phyloP scores from a whole-genome alignment of 2,113 vertebrate species.

The Rhipidura dahli region DNA sequence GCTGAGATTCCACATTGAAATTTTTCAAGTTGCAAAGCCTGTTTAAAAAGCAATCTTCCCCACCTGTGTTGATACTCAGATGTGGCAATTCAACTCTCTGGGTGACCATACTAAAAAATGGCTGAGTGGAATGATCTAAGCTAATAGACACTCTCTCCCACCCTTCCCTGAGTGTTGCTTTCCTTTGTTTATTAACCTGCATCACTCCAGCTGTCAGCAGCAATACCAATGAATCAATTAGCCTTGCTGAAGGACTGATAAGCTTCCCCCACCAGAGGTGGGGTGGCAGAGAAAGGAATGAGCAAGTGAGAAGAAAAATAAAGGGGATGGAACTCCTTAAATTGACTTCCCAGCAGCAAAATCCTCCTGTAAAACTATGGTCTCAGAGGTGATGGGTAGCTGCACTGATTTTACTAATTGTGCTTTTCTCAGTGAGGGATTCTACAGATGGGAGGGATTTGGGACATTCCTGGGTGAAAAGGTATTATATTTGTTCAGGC shows the following conservation, averaged over 20 bases:
- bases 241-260: neutral
- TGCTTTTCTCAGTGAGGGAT: neutral
- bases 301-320: neutral
- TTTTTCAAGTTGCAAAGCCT: conserved; percentile 38
- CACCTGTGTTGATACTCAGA: neutral
- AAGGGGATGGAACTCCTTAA: neutral
- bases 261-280: neutral
- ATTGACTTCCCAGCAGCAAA: neutral
- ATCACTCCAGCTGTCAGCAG: conserved; percentile 14
- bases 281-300: neutral
- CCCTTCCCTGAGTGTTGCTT: neutral
- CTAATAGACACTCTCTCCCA: neutral
- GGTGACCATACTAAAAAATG: neutral
- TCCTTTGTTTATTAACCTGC: conserved; percentile 14
- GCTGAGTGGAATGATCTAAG: conserved; percentile 24
- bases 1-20: neutral
- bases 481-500: neutral
- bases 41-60: neutral
- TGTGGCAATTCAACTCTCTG: conserved; percentile 5
- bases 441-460: neutral
- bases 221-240: neutral
- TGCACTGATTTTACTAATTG: neutral
- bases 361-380: neutral
- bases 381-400: neutral
- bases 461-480: neutral